A percentile compares a stretch with the other conserved stretches of the same genome.
Evolutionary conservation across 1,140 invertebrate genomes (phyloP).

Genomic region (Heliconius eleuchia): DNA sequence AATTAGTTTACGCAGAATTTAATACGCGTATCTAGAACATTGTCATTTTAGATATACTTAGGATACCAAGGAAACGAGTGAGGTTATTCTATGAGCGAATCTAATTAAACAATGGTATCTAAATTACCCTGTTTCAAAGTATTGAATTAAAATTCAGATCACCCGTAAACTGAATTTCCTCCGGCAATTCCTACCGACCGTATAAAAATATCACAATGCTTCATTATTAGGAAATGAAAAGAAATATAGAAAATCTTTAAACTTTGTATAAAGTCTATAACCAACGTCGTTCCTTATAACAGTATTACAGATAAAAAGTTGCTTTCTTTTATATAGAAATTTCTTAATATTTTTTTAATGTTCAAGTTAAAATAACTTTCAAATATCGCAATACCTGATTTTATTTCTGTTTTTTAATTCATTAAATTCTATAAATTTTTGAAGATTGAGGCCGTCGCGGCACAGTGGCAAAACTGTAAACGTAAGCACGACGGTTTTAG

Average conservation of each 20-base stretch:
- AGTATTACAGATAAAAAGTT: neutral
- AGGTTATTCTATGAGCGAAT: constrained; percentile 12
- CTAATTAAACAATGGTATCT: constrained; percentile 38
- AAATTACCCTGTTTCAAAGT: constrained; percentile 34
- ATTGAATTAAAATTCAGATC: constrained; percentile 30
- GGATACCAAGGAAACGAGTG: neutral
- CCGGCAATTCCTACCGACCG: neutral
- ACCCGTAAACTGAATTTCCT: constrained; percentile 37
- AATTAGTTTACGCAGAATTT: neutral
- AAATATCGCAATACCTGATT: neutral
- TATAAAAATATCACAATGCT: neutral
- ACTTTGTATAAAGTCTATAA: too few species aligned
- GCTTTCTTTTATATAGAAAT: neutral
- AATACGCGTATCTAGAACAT: neutral
- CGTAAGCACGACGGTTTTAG: too few species aligned
- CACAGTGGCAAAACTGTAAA: too few species aligned
- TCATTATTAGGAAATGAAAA: neutral
- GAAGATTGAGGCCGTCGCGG: too few species aligned
- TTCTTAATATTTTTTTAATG: neutral
- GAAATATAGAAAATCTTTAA: neutral
- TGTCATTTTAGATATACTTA: neutral
- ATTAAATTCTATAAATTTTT: too few species aligned
- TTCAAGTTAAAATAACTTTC: neutral
- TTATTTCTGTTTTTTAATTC: neutral
- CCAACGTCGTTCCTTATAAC: neutral